phyloP scores from a whole-genome alignment of 2,113 vertebrate species.

The Thinocorus orbignyianus region DNA sequence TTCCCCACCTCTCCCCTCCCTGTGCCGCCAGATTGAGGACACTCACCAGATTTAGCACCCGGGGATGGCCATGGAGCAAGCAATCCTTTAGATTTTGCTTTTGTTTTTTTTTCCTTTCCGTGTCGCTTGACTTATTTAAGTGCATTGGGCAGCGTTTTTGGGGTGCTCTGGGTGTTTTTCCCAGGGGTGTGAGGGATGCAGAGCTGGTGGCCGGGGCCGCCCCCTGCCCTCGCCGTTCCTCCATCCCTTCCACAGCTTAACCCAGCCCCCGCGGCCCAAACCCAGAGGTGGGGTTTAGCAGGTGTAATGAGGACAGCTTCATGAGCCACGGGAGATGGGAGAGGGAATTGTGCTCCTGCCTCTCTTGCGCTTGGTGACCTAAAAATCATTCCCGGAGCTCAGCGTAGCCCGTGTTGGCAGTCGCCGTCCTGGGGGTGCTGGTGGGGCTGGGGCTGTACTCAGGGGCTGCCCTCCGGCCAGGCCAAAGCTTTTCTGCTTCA shows the following conservation, averaged over 20 bases:
- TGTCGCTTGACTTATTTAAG: not conserved
- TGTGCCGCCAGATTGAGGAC: not conserved
- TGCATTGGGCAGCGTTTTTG: not conserved
- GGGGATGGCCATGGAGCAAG: not conserved
- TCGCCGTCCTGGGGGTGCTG: fast-evolving
- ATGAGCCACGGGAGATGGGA: fast-evolving
- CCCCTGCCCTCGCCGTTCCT: no score
- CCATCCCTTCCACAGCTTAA: no score
- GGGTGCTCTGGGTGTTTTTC: not conserved
- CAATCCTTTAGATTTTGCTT: not conserved
- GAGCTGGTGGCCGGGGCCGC: not conserved
- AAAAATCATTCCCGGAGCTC: not conserved
- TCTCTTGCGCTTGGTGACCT: not conserved
- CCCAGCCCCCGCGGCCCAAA: not conserved
- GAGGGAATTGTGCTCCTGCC: not conserved
- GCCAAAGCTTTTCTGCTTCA: not conserved
- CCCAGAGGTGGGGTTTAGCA: not conserved
- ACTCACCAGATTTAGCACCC: not conserved
- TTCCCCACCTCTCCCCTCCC: not conserved
- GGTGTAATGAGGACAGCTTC: not conserved
- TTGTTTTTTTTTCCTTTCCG: fast-evolving
- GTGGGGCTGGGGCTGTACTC: not conserved
- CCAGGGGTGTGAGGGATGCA: not conserved
- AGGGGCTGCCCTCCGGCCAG: not conserved
- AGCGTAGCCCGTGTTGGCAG: not conserved